A percentile compares a stretch with the other conserved stretches of the same genome.
Evolutionary conservation across 1,140 invertebrate species (phyloP).

Genomic region (Sarcophaga bullata): DNA sequence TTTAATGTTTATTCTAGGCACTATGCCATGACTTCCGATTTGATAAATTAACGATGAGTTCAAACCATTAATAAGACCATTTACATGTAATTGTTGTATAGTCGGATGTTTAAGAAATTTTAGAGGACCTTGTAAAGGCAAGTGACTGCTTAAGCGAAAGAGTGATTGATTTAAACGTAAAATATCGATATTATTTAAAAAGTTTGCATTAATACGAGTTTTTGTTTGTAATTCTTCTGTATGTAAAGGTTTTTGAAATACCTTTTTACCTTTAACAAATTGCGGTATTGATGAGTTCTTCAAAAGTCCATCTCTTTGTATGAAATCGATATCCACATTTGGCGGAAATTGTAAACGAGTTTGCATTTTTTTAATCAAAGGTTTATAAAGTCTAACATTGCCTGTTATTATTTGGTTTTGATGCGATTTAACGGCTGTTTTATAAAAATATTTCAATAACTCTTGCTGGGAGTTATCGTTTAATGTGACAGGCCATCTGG

Average conservation of each 20-base stretch:
- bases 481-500: slow-evolving; percentile 44
- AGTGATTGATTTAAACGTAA: slow-evolving; percentile 54
- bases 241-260: slow-evolving; percentile 42
- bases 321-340: slow-evolving; percentile 49
- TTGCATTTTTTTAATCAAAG: slow-evolving; percentile 43
- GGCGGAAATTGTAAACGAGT: slow-evolving; percentile 38
- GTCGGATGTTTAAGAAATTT: slow-evolving; percentile 47
- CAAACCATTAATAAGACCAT: slow-evolving; percentile 50
- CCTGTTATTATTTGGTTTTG: slow-evolving; percentile 51
- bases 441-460: slow-evolving; percentile 52
- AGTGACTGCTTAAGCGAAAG: slow-evolving; percentile 51
- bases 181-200: slow-evolving; percentile 54
- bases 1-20: slow-evolving; percentile 48
- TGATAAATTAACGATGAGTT: slow-evolving; percentile 31
- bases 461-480: slow-evolving; percentile 35
- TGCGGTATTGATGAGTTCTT: slow-evolving; percentile 29
- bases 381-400: slow-evolving; percentile 48
- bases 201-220: slow-evolving; percentile 34
- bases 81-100: slow-evolving; percentile 43
- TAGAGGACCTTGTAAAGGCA: slow-evolving; percentile 49
- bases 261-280: slow-evolving; percentile 30
- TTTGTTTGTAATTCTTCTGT: slow-evolving; percentile 34
- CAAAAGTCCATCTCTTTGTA: slow-evolving; percentile 52
- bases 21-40: not conserved
- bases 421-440: slow-evolving; percentile 50